Evolutionary conservation across 2,797 vertebrate genomes (phyloP), one percentile per base, ranked within the genome.

Genomic region (Sarcophilus harrisii): DNA sequence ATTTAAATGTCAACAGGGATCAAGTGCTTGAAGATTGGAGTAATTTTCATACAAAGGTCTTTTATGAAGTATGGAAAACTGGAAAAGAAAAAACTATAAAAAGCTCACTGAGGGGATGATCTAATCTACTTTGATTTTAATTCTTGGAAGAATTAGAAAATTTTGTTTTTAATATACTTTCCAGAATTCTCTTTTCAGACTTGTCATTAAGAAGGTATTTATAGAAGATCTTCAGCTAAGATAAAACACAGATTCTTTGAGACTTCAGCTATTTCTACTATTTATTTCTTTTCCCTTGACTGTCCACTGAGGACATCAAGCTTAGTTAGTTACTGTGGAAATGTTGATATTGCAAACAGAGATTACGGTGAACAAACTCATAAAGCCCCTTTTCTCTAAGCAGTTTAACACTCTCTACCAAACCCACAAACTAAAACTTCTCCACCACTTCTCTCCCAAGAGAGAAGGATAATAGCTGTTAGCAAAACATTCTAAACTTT

Each of bases 21-120:
- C 98, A 98, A 95, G 95, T 96, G 95, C 96, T 96, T 96, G 96
- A 98, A 97, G 96, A 97, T 95, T 97, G 96, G 96, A 97, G 93
- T 90, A 96, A 95, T 95, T 95, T 97, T 96, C 95, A 95, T 96
- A 97, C 96, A 97, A 98, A 98, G 96, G 97, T 97, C 97, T 97
- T 98, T 96, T 97, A 96, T 98, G 97, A 97, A 97, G 95, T 93
- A 95, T 96, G 98, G 98, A 98, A 98, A 98, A 96, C 96, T 98
- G 98, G 97, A 98, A 96, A 97, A 10, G 90, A 97, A 97, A 96
- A 94, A 96, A 93, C 97, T 95, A 95, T 81, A 98, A 97, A 98
- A 98, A 98, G 90, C 58, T 93, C 95, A 96, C 95, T 96, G 94
- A 96, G 89, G 57, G 94, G 93, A 98, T 98, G 97, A 98, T 95